Evolutionary conservation across 2,113 vertebrate genomes (phyloP), one percentile per base, ranked within the genome.

Genomic region (Chaenocephalus aceratus): DNA sequence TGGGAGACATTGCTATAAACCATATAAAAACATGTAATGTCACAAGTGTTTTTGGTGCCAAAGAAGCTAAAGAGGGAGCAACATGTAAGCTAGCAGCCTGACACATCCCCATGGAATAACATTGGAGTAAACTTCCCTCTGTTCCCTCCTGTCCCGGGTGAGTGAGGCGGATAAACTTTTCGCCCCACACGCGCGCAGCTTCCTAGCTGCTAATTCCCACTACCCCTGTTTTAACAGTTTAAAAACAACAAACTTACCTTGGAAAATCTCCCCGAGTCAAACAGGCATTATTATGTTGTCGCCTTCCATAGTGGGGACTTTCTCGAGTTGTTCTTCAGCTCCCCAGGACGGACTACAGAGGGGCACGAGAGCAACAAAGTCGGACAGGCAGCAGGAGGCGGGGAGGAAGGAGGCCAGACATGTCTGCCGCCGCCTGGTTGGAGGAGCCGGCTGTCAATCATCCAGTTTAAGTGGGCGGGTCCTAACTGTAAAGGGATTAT

Each of bases 281-380:
- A 82, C 63, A 16, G 90, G 74, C 88, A 88, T 88, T 86, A 92
- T 90, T 81, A 86, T 90, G 41, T 93, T 90, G 77, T 93, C 92
- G 34, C 80, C 90, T 79, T 94, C 93, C 93, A 94, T 94, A 90
- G 68, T 58, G 71, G 86, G 58, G 36, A 76, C 71, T 69, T 70
- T 8, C 10, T 58, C 65, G 75, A 62, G 82, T 23, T 71, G 82
- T 81, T 85, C 69, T 62, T 81, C 65, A 80, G 79, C 57, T 84
- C 79, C 70, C 80, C 73, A 63, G 81, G 49, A 66, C 74, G 53
- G 52, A 71, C 44, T 83, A 41, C 36, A 67, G 77, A 72, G 67
- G 87, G 70, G 54, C 34, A 59, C 30, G 16, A 58, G 61, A 85
- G 86, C 75, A 54, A 73, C 86, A 76, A 63, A 85, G 62, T 77